Conservation (phyloP, 1,140 invertebrate species). For the Ips nitidus region DNA sequence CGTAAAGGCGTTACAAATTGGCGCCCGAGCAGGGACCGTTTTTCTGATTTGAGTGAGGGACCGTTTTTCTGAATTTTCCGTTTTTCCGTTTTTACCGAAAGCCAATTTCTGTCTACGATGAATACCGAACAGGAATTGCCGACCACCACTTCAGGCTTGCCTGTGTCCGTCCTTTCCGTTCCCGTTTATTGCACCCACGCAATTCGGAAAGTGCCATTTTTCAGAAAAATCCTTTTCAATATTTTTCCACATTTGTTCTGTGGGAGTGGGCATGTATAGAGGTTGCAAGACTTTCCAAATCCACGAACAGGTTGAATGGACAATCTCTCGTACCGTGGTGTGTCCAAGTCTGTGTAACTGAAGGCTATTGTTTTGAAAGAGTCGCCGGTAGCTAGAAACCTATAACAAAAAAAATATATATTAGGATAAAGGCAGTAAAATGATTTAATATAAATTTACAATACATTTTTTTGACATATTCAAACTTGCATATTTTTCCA, state of each 20-base stretch:
- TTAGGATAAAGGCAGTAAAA: not conserved
- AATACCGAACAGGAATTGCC: no score
- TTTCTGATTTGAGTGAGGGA: no score
- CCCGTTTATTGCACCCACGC: constrained; percentile 55
- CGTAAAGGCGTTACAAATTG: no score
- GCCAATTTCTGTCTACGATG: no score
- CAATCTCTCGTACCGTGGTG: constrained; percentile 34
- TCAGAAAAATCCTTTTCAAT: constrained; percentile 42
- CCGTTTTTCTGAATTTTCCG: no score
- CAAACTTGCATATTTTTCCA: not conserved
- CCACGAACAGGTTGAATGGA: constrained; percentile 23
- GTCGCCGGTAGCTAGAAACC: constrained; percentile 19
- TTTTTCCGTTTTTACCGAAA: no score
- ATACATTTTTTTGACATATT: not conserved
- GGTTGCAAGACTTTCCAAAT: constrained; percentile 27
- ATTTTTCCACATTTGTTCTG: constrained; percentile 19
- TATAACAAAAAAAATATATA: not conserved
- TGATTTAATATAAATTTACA: no score
- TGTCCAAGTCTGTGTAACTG: constrained; percentile 30
- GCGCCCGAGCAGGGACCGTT: no score
- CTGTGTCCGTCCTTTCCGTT: no score
- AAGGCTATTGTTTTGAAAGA: constrained; percentile 22
- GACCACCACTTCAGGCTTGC: no score
- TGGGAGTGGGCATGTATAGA: constrained; percentile 26
- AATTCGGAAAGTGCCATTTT: constrained; percentile 46